Conservation (phyloP, 92 coral and sea anemone species). For the Pocillopora grandis region DNA sequence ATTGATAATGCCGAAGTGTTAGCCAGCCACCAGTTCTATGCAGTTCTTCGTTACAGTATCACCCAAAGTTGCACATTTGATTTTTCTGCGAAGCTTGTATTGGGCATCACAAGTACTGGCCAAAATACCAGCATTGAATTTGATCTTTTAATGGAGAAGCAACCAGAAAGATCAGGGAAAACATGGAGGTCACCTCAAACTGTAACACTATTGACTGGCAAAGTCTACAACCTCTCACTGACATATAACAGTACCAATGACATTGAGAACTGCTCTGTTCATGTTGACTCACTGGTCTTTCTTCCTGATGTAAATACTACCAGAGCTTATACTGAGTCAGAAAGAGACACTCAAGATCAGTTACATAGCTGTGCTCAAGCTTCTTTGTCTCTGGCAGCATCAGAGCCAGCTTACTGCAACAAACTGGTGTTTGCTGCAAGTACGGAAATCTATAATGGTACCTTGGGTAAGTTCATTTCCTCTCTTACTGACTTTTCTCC, state of each 20-base stretch:
- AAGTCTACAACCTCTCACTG: slow-evolving; percentile 51
- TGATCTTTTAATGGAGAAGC: slow-evolving; percentile 8
- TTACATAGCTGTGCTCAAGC: slow-evolving; percentile 52
- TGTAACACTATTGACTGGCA: slow-evolving; percentile 22
- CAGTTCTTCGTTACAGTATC: slow-evolving; percentile 64
- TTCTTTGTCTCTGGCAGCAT: slow-evolving; percentile 28
- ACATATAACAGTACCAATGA: slow-evolving; percentile 25
- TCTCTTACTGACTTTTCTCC: too few relatives aligned
- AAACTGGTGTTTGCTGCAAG: slow-evolving; percentile 73
- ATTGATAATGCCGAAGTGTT: slow-evolving; percentile 37
- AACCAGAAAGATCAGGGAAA: slow-evolving; percentile 43
- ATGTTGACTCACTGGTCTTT: slow-evolving; percentile 76
- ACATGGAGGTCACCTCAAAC: slow-evolving; percentile 37
- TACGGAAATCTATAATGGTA: slow-evolving; percentile 89
- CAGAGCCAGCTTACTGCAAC: slow-evolving; percentile 61
- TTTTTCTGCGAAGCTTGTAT: slow-evolving; percentile 10
- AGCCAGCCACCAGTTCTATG: slow-evolving; percentile 46
- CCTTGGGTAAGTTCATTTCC: slow-evolving; percentile 60
- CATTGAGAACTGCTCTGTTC: slow-evolving; percentile 45
- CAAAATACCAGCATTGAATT: slow-evolving; percentile 25
- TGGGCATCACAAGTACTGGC: background rate
- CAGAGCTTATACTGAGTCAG: slow-evolving; percentile 67
- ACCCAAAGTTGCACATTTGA: slow-evolving; percentile 29
- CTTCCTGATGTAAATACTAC: slow-evolving; percentile 69
- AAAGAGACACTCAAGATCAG: slow-evolving; percentile 29